phyloP scores from a whole-genome alignment of 2,888 invertebrate species.

The Cephonodes hylas region DNA sequence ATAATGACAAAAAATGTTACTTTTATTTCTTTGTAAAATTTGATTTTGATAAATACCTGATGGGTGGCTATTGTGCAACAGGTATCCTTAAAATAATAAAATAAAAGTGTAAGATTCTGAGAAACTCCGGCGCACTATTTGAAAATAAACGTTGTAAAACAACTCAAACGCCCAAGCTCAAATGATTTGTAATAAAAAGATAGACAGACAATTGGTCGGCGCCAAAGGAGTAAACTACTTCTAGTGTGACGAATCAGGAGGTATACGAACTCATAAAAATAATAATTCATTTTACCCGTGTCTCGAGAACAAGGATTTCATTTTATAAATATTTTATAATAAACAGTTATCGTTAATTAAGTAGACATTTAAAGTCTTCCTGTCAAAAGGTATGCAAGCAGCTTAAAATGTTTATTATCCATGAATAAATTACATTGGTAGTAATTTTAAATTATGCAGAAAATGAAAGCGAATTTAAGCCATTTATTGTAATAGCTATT shows the following conservation, averaged over 20 bases:
- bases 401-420: background rate
- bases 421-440: background rate
- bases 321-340: background rate
- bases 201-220: constrained; percentile 9
- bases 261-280: constrained; percentile 11
- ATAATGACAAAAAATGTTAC: background rate
- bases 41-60: background rate
- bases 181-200: constrained; percentile 11
- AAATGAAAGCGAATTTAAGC: background rate
- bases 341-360: constrained; percentile 1
- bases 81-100: background rate
- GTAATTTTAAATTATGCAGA: background rate
- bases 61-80: background rate
- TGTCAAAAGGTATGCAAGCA: constrained; percentile 3
- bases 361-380: constrained; percentile 4
- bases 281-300: background rate
- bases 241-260: constrained; percentile 12
- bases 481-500: background rate
- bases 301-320: background rate
- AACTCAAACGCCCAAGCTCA: background rate
- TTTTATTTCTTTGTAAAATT: background rate
- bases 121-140: constrained; percentile 5
- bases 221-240: constrained; percentile 11
- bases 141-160: constrained; percentile 1
- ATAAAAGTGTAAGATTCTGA: background rate